Base-by-base conservation (phyloP, 64 coral and sea anemone genomes). In the Actinia equina region DNA sequence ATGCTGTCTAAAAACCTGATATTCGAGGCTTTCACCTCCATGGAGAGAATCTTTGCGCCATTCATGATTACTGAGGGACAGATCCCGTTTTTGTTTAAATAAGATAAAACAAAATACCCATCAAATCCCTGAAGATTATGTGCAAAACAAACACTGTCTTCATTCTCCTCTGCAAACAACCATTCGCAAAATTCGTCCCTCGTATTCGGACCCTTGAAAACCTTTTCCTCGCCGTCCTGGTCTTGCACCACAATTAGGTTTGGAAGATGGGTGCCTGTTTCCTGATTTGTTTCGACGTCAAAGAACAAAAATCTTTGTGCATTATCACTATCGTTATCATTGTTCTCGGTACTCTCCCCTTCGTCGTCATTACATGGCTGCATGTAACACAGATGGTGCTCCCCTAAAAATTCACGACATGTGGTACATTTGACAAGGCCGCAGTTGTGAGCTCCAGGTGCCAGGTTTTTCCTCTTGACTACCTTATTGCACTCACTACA, bases 101-200 rank as follows among this genome's bases (percentile, higher is more conserved):
- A n/a, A n/a, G n/a, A n/a, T n/a, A n/a, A n/a, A n/a, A n/a, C n/a
- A n/a, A n/a, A n/a, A n/a, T n/a, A n/a, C n/a, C n/a, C n/a, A n/a
- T n/a, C n/a, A n/a, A n/a, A 93, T 4, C 86, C 81, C 18, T 85
- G 62, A 44, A 88, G 79, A 23, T 93, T 93, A 44, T 89, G 91
- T 0, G 92, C 83, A 11, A 93, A 27, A 0, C 81, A 86, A 9
- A 5, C 86, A 1, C 4, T 26, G 17, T 30, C 43, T 8, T 93
- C 55, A 6, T 84, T 22, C 0, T 77, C 59, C 53, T 67, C 8
- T 0, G 43, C 9, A 6, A 86, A 77, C 4, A 91, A 49, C 79
- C 85, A 94, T 2, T 94, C 30, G 7, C 64, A 69, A 25, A 91
- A 94, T 0, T 84, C 18, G 0, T 56, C 13, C 0, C 27, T 15